phyloP scores from a whole-genome alignment of 2,797 vertebrate species.

The Morelia viridis region DNA sequence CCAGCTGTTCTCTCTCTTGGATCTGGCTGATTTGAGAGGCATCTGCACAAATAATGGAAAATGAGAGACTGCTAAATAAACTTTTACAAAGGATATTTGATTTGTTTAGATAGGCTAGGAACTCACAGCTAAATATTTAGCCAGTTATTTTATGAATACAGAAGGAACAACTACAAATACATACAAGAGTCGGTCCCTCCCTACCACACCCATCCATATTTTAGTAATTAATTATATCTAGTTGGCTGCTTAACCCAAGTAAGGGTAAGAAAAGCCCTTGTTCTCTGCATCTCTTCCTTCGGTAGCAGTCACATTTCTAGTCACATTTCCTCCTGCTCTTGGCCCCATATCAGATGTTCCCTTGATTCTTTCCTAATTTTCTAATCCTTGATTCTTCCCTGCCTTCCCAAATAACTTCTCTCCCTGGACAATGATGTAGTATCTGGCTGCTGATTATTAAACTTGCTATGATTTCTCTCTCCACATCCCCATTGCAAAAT shows the following conservation, averaged over 20 bases:
- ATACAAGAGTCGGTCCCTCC: neutral
- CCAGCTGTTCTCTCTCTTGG: neutral
- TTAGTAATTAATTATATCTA: neutral
- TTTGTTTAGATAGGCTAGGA: neutral
- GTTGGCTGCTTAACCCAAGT: neutral
- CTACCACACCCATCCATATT: neutral
- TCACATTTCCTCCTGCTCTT: neutral
- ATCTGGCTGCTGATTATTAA: neutral
- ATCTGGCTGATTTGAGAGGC: neutral
- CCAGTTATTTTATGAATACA: too few species aligned
- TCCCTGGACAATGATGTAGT: neutral
- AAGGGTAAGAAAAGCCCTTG: neutral
- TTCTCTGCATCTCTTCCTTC: neutral
- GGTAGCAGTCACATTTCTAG: neutral
- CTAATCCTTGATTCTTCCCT: neutral
- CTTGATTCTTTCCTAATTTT: neutral
- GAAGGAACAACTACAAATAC: neutral
- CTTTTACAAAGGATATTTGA: neutral
- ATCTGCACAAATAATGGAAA: neutral
- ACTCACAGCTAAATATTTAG: neutral
- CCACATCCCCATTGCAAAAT: neutral
- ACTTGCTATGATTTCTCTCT: neutral
- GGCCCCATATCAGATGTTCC: neutral
- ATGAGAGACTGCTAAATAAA: neutral
- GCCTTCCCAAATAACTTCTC: neutral